Percentiles rank a stretch among this genome's conserved stretches.
Evolutionary conservation across 2,888 invertebrate genomes (phyloP).

Genomic region (Nemotelus nigrinus): DNA sequence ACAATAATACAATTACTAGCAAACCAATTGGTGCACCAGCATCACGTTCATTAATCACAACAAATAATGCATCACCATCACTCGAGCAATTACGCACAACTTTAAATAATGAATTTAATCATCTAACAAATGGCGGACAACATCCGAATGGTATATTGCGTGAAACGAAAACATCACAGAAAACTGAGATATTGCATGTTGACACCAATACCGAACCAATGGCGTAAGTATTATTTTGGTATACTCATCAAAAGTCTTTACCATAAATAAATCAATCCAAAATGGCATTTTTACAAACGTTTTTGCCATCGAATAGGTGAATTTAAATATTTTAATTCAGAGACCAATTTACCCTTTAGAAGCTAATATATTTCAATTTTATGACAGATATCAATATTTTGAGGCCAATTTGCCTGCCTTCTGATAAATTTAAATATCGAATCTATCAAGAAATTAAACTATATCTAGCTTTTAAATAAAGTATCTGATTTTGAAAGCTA

Average conservation of each 20-base stretch:
- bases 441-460: too few relatives aligned
- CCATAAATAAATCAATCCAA: too few relatives aligned
- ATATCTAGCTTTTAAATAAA: too few relatives aligned
- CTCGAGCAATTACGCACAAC: slow-evolving; percentile 63
- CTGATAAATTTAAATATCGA: too few relatives aligned
- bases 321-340: too few relatives aligned
- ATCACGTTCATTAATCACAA: slow-evolving; percentile 80
- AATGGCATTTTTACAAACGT: too few relatives aligned
- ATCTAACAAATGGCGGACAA: slow-evolving; percentile 63
- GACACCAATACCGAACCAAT: slow-evolving; percentile 88
- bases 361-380: too few relatives aligned
- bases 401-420: too few relatives aligned
- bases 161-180: slow-evolving; percentile 69
- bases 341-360: too few relatives aligned
- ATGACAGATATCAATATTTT: too few relatives aligned
- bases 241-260: not conserved
- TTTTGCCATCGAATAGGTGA: too few relatives aligned
- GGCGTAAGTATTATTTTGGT: slow-evolving; percentile 72
- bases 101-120: slow-evolving; percentile 63
- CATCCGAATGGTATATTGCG: slow-evolving; percentile 66
- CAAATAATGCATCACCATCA: slow-evolving; percentile 61
- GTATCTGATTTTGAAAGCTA: too few relatives aligned
- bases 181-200: slow-evolving; percentile 79
- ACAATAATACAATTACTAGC: slow-evolving; percentile 37
- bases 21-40: slow-evolving; percentile 83